phyloP scores from a whole-genome alignment of 2,888 invertebrate species.

The Ormyrus nitidulus region DNA sequence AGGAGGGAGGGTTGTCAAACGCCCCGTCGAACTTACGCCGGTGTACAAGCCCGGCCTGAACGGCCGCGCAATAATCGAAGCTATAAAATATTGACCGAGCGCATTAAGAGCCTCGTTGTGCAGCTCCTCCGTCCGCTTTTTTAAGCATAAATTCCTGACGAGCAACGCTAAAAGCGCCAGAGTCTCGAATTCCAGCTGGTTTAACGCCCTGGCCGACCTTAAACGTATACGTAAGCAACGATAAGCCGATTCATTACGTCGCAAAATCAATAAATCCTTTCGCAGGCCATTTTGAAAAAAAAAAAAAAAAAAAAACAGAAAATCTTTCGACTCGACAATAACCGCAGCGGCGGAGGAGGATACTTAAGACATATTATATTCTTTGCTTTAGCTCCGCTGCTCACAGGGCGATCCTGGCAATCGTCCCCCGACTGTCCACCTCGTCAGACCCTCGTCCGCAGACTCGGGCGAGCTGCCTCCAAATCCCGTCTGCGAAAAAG shows the following conservation, averaged over 20 bases:
- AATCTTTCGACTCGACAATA: neutral
- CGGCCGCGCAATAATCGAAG: conserved; percentile 35
- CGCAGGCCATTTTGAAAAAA: neutral
- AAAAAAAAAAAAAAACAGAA: neutral
- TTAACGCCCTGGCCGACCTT: conserved; percentile 23
- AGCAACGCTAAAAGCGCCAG: conserved; percentile 34
- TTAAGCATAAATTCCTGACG: conserved; percentile 20
- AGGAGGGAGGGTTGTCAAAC: neutral
- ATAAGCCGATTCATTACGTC: neutral
- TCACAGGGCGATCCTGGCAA: conserved; percentile 46
- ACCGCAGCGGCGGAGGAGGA: neutral
- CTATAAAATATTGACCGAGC: conserved; percentile 36
- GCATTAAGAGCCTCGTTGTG: conserved; percentile 7
- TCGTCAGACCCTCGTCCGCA: conserved; percentile 28
- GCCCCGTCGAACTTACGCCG: neutral
- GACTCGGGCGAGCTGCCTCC: conserved; percentile 41
- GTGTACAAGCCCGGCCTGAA: conserved; percentile 48
- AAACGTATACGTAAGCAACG: neutral
- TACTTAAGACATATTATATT: conserved; percentile 37
- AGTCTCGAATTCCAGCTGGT: neutral
- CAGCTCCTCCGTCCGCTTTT: neutral
- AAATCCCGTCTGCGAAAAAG: conserved; percentile 4
- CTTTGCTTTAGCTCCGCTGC: neutral
- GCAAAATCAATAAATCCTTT: neutral
- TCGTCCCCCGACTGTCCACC: neutral